Percentiles rank a stretch among this genome's conserved stretches.
Evolutionary conservation across 2,113 vertebrate species (phyloP).

Genomic region (Propithecus coquereli): DNA sequence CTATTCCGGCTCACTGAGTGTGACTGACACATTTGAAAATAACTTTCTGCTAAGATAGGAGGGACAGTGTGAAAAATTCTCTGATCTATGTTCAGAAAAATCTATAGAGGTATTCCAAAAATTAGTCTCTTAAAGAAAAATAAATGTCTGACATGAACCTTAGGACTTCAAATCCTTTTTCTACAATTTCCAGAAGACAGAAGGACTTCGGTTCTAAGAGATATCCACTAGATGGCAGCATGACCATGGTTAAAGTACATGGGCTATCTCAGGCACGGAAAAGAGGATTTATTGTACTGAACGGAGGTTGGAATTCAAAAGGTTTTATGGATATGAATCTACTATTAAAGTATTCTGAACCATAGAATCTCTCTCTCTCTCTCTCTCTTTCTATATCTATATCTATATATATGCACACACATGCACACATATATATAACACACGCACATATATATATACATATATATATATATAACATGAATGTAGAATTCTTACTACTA

Average conservation of each 20-base stretch:
- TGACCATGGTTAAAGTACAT: conserved; percentile 34
- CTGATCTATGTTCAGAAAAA: conserved; percentile 51
- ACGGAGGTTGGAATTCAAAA: conserved; percentile 42
- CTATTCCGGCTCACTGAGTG: conserved; percentile 67
- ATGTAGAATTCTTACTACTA: neutral
- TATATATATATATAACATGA: neutral
- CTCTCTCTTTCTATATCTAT: no score
- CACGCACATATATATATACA: neutral
- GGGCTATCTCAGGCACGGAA: neutral
- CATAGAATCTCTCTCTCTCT: neutral
- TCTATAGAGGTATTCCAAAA: conserved; percentile 70
- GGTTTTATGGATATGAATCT: conserved; percentile 25
- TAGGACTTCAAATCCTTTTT: conserved; percentile 57
- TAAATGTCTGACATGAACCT: conserved; percentile 55
- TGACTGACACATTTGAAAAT: conserved; percentile 71
- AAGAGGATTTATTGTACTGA: conserved; percentile 16
- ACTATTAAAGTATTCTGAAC: conserved; percentile 24
- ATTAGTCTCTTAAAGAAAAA: conserved; percentile 77
- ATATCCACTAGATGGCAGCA: conserved; percentile 81
- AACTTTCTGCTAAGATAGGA: conserved; percentile 42
- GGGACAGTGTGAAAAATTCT: conserved; percentile 39
- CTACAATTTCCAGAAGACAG: neutral
- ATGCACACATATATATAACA: no score
- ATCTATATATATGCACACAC: no score
- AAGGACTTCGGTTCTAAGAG: neutral